Conservation (phyloP, 2,113 vertebrate species). For the Gallinago paraguaiae region DNA sequence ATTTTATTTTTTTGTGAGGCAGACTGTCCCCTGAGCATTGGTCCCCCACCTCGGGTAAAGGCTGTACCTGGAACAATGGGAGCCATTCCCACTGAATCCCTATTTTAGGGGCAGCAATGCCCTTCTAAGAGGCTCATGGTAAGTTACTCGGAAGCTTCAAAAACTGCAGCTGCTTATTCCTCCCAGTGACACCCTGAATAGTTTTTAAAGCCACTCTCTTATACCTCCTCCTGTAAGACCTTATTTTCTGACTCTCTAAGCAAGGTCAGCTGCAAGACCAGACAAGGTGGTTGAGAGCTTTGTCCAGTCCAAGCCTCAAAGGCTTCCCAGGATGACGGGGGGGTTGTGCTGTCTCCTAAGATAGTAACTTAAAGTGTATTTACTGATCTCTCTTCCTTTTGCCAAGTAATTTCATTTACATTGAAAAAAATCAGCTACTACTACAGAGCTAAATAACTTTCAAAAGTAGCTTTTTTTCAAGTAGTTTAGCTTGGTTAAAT, state of each 20-base stretch:
- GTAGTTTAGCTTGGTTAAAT: neutral
- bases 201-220: neutral
- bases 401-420: neutral
- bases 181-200: neutral
- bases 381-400: neutral
- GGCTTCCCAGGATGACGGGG: neutral
- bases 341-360: neutral
- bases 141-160: neutral
- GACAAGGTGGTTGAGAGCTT: neutral
- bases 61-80: neutral
- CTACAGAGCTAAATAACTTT: neutral
- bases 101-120: neutral
- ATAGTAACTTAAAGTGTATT: neutral
- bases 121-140: neutral
- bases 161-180: neutral
- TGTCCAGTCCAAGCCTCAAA: neutral
- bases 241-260: neutral
- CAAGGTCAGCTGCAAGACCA: neutral
- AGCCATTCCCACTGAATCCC: neutral
- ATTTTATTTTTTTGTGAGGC: neutral
- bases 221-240: neutral
- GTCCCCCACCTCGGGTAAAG: neutral
- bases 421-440: neutral
- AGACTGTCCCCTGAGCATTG: neutral
- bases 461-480: neutral